A percentile compares a stretch with the other conserved stretches of the same genome.
These are phyloP conservation scores for Cabera pusaria DNA, from an alignment of 2,888 invertebrate species.

Conservation along the genomic window DNA sequence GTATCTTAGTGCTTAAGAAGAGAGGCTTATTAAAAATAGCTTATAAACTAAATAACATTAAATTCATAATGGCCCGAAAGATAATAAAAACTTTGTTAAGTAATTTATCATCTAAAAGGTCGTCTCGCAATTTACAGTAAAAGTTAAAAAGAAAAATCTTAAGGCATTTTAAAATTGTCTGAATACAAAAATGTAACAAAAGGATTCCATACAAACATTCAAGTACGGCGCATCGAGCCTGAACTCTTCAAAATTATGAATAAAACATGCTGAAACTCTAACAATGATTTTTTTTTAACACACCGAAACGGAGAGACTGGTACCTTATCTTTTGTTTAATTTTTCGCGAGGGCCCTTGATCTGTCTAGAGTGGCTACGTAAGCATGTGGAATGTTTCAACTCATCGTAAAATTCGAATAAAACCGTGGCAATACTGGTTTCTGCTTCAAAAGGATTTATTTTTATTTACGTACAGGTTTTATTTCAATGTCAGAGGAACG, in stretches of 20 bases:
- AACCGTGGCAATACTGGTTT: constrained; percentile 4
- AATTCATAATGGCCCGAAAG: neutral
- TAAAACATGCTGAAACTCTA: constrained; percentile 11
- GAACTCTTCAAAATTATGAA: constrained; percentile 14
- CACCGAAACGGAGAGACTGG: constrained; percentile 1
- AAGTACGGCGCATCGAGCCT: constrained; percentile 12
- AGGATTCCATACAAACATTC: constrained; percentile 10
- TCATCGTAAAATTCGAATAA: constrained; percentile 7
- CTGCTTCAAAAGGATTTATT: constrained; percentile 1
- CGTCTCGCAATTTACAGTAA: constrained; percentile 1
- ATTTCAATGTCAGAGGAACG: constrained; percentile 11
- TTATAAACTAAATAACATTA: too few species aligned
- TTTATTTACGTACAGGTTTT: constrained; percentile 2
- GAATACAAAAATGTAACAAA: constrained; percentile 9
- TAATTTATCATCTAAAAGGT: constrained; percentile 1
- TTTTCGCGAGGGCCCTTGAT: constrained; percentile 9
- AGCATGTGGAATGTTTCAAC: constrained; percentile 9
- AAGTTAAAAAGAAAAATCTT: constrained; percentile 5
- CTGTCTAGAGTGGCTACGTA: constrained; percentile 8
- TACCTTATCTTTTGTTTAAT: constrained; percentile 16
- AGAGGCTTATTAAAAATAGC: too few species aligned
- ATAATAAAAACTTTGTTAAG: neutral
- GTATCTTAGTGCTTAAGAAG: too few species aligned
- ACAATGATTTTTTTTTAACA: constrained; percentile 12
- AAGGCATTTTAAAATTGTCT: constrained; percentile 1